Evolutionary conservation across 2,113 vertebrate genomes (phyloP).

Genomic region (Fulica atra): DNA sequence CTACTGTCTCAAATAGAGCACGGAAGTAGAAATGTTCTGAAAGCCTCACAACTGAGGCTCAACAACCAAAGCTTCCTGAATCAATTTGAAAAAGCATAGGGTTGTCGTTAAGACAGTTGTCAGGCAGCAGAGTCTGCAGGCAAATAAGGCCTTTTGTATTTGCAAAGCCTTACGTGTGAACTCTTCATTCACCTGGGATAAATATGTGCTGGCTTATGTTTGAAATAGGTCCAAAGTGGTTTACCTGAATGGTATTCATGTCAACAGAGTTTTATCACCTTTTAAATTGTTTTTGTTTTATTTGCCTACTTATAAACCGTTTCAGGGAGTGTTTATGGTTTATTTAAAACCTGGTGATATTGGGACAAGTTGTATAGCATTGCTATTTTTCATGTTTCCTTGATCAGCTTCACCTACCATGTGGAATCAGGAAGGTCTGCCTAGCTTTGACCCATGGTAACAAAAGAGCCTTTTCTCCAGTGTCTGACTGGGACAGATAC

Average conservation of each 20-base stretch:
- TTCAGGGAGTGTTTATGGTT: conserved; percentile 5
- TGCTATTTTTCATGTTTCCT: neutral
- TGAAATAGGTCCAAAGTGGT: conserved; percentile 24
- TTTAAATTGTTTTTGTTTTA: conserved; percentile 28
- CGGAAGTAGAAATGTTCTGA: accelerated
- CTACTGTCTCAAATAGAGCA: too few species aligned
- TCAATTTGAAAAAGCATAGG: neutral
- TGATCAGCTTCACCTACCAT: neutral
- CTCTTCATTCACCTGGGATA: neutral
- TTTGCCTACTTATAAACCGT: neutral
- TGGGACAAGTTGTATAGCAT: neutral
- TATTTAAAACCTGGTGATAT: neutral
- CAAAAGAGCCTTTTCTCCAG: neutral
- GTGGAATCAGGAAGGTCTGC: neutral
- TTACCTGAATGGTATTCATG: conserved; percentile 5
- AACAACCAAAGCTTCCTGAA: neutral
- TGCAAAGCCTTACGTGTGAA: neutral
- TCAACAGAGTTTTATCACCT: conserved; percentile 34
- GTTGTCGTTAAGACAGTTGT: neutral
- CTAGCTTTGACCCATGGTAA: neutral
- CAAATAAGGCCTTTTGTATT: neutral
- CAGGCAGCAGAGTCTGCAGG: neutral
- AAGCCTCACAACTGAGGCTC: neutral
- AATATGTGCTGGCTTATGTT: neutral
- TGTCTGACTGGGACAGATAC: neutral